phyloP scores from a whole-genome alignment of 2,113 vertebrate species.

The Columba livia region DNA sequence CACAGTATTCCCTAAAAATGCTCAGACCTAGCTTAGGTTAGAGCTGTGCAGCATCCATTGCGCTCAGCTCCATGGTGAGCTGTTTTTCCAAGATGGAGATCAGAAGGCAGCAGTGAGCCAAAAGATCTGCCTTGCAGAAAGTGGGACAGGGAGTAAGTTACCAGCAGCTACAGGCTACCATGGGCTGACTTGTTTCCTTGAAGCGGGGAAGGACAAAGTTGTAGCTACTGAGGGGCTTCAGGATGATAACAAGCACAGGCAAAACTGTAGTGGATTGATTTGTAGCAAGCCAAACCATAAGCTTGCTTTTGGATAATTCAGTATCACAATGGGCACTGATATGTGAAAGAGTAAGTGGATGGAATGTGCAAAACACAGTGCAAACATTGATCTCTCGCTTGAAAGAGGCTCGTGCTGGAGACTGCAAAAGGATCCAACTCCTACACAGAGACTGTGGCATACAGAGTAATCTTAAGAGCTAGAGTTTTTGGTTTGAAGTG shows the following conservation, averaged over 20 bases:
- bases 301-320: background rate
- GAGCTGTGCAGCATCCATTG: background rate
- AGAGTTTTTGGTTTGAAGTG: background rate
- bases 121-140: background rate
- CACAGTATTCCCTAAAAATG: background rate
- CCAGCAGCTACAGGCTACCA: background rate
- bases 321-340: background rate
- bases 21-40: background rate
- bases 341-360: background rate
- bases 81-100: background rate
- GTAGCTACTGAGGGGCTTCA: background rate
- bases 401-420: background rate
- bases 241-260: background rate
- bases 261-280: background rate
- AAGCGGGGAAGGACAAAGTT: background rate
- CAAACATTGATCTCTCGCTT: rapidly evolving
- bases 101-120: background rate
- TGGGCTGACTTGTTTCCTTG: background rate
- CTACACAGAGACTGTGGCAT: background rate
- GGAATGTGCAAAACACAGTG: rapidly evolving
- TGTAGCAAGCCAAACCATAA: background rate
- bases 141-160: background rate
- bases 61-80: rapidly evolving
- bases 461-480: background rate
- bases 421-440: background rate